Base-by-base conservation (phyloP, 2,113 vertebrate species). In the Candoia aspera region DNA sequence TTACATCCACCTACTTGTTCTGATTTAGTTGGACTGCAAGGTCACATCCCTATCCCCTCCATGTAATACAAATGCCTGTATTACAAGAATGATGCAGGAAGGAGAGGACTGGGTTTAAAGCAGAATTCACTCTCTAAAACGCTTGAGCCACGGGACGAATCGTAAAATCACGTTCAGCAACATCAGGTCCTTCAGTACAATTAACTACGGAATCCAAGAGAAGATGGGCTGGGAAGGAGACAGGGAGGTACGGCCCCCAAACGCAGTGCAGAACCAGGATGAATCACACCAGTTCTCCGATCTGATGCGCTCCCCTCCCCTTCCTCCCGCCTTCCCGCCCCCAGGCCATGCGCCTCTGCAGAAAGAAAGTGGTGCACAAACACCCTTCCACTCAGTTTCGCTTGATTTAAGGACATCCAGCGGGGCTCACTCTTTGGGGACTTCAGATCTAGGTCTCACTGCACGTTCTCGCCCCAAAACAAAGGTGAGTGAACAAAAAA, bases 331-430 rank as follows among this genome's bases (percentile, higher is more conserved):
- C 23, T 37, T 37, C 53, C 33, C 62, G 21, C 60, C 11, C 0
- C 29, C 6, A 42, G 5, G 73, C 46, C 68, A n/a, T 5, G 33
- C 26, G 88, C 57, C 17, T 53, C 2, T 13, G 62, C 4, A 92
- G 68, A 17, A 53, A 86, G 90, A 89, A 6, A 19, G 5, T 13
- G 12, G 49, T 55, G 29, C 8, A 23, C 84, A 84, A 11, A 15
- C 60, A 2, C 23, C 37, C 37, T 10, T 21, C 54, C 26, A 10
- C 23, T 10, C 21, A 54, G 0, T 46, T 17, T 85, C 91, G 94
- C 91, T 94, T 91, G 3, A n/a, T 93, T 92, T 5, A 54, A 93
- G 95, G 94, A 87, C 91, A 95, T 92, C 79, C 90, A 94, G 90
- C 58, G 58, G 19, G 85, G 83, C 62, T 94, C 94, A 94, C 90